Conservation (phyloP, 2,113 vertebrate genomes). For the Saguinus imperator region DNA sequence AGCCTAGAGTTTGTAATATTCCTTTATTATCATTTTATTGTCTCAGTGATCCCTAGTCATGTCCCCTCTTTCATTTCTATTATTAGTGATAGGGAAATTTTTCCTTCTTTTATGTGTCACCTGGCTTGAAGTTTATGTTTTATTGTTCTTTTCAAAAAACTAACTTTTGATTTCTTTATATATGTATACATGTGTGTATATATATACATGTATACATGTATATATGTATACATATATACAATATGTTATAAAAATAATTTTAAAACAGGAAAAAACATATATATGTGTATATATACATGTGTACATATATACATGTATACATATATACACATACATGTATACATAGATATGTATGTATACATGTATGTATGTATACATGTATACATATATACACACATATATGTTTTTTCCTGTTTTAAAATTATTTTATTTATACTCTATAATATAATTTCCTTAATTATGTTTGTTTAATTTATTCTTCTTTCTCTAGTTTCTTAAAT, state of each 20-base stretch:
- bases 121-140: neutral
- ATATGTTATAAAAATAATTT: no score
- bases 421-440: neutral
- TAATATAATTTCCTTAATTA: neutral
- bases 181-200: no score
- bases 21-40: neutral
- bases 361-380: no score
- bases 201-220: no score
- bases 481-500: neutral
- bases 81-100: neutral
- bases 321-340: no score
- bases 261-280: no score
- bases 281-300: no score
- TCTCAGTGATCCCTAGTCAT: neutral
- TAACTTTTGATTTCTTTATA: neutral
- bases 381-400: no score
- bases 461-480: constrained; percentile 4
- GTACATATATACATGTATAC: no score
- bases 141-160: neutral
- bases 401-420: neutral
- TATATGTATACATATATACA: no score
- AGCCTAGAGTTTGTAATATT: neutral
- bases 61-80: neutral
- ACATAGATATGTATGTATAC: fast-evolving
- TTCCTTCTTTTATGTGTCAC: neutral